phyloP scores from a whole-genome alignment of 2,888 invertebrate genomes.

The Colostygia pectinataria region DNA sequence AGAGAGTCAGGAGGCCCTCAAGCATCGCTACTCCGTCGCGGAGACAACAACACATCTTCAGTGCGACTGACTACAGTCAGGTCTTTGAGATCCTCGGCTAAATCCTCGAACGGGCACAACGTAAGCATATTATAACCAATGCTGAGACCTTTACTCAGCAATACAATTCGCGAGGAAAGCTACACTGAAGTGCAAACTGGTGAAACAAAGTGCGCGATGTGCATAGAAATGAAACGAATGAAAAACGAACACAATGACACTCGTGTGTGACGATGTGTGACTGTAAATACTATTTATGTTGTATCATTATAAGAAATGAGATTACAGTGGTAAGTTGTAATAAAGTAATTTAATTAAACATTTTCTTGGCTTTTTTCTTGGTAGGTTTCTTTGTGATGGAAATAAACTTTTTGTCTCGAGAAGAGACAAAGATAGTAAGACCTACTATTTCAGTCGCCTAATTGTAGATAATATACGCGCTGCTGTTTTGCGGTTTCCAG shows the following conservation, averaged over 20 bases:
- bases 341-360: slow-evolving; percentile 5
- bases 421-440: too few relatives aligned
- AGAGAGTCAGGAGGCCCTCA: slow-evolving; percentile 72
- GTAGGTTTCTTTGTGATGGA: too few relatives aligned
- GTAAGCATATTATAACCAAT: slow-evolving; percentile 68
- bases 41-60: slow-evolving; percentile 71
- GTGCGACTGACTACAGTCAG: slow-evolving; percentile 68
- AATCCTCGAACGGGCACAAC: slow-evolving; percentile 70
- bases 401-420: too few relatives aligned
- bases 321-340: slow-evolving; percentile 18
- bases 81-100: slow-evolving; percentile 65
- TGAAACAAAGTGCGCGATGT: slow-evolving; percentile 47
- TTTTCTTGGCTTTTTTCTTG: not conserved
- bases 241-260: slow-evolving; percentile 37
- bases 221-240: slow-evolving; percentile 45
- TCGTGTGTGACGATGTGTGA: slow-evolving; percentile 22
- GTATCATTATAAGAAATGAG: slow-evolving; percentile 10
- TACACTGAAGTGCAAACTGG: slow-evolving; percentile 32
- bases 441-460: too few relatives aligned
- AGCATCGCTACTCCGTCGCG: slow-evolving; percentile 67
- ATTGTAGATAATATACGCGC: too few relatives aligned
- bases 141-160: slow-evolving; percentile 32
- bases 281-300: not conserved
- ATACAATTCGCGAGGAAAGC: slow-evolving; percentile 40
- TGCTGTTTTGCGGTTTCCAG: too few relatives aligned